A percentile compares a stretch with the other conserved stretches of the same genome.
Conservation (phyloP, 1,140 invertebrate genomes). For the Pogonomyrmex barbatus region DNA sequence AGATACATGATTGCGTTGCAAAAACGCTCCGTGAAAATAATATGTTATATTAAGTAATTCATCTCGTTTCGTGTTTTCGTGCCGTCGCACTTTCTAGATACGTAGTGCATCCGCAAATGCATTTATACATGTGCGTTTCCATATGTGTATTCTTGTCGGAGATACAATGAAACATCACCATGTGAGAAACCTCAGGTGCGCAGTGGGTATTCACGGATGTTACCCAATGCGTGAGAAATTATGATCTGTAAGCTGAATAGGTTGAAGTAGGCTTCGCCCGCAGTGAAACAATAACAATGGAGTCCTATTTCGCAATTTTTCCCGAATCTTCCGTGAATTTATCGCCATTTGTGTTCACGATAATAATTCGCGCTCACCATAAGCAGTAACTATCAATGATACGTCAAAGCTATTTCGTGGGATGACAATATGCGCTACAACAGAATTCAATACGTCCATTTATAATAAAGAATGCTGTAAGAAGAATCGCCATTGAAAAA, state of each 20-base stretch:
- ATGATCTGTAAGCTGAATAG: slow-evolving; percentile 58
- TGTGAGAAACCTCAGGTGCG: slow-evolving; percentile 45
- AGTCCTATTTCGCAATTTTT: slow-evolving; percentile 63
- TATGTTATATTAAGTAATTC: neutral
- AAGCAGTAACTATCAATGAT: slow-evolving; percentile 52
- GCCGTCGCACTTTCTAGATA: slow-evolving; percentile 4
- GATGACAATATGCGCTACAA: neutral
- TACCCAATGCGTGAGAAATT: slow-evolving; percentile 52
- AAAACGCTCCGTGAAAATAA: neutral
- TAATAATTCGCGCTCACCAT: slow-evolving; percentile 15
- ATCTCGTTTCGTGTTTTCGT: slow-evolving; percentile 18
- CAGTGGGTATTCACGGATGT: slow-evolving; percentile 40
- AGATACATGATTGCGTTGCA: neutral
- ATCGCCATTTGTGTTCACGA: slow-evolving; percentile 57
- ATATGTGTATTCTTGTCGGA: neutral
- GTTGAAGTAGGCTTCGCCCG: slow-evolving; percentile 52
- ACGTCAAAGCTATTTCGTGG: slow-evolving; percentile 4
- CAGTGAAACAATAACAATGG: slow-evolving; percentile 58
- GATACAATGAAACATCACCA: slow-evolving; percentile 47
- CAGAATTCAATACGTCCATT: neutral
- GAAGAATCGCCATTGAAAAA: slow-evolving; percentile 10
- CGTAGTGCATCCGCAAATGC: slow-evolving; percentile 6
- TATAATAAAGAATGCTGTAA: neutral
- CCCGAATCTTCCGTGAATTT: slow-evolving; percentile 58
- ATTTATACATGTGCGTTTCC: slow-evolving; percentile 12